Percentiles rank a stretch among this genome's conserved stretches.
phyloP scores from a whole-genome alignment of 1,140 invertebrate genomes.

The Papilio glaucus region DNA sequence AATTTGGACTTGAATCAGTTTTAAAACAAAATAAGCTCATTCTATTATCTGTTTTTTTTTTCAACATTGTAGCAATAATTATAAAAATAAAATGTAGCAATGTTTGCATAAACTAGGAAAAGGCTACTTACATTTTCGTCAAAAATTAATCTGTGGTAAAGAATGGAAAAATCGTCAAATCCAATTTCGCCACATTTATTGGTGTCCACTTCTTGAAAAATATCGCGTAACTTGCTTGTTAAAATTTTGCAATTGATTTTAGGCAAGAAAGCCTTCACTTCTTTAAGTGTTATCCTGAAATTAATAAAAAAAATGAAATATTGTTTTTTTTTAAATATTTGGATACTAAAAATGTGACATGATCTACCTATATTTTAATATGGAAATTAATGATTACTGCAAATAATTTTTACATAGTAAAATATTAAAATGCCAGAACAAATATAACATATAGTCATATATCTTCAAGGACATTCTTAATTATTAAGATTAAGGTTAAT shows the following conservation, averaged over 20 bases:
- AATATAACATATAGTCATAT: too few species aligned
- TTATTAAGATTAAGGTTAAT: too few species aligned
- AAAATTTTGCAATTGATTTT: conserved; percentile 96
- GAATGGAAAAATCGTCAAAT: conserved; percentile 94
- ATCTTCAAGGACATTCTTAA: too few species aligned
- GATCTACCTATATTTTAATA: too few species aligned
- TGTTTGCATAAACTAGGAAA: neutral
- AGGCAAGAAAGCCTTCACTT: conserved; percentile 95
- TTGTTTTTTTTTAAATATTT: too few species aligned
- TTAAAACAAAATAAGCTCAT: too few species aligned
- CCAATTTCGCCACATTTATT: conserved; percentile 91
- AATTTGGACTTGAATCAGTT: neutral
- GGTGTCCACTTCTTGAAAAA: conserved; percentile 93
- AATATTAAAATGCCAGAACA: too few species aligned
- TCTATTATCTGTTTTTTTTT: too few species aligned
- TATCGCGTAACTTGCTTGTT: conserved; percentile 91
- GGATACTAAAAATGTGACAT: too few species aligned
- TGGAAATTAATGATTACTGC: too few species aligned
- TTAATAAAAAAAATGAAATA: conserved; percentile 55
- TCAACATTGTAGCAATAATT: too few species aligned
- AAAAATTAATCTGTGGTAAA: conserved; percentile 94
- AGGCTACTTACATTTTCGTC: conserved; percentile 87
- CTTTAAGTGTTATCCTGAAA: conserved; percentile 92
- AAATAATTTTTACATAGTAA: too few species aligned
- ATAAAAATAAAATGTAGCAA: neutral